Conservation (phyloP, 1,140 invertebrate genomes). For the Aphidius ervi region DNA sequence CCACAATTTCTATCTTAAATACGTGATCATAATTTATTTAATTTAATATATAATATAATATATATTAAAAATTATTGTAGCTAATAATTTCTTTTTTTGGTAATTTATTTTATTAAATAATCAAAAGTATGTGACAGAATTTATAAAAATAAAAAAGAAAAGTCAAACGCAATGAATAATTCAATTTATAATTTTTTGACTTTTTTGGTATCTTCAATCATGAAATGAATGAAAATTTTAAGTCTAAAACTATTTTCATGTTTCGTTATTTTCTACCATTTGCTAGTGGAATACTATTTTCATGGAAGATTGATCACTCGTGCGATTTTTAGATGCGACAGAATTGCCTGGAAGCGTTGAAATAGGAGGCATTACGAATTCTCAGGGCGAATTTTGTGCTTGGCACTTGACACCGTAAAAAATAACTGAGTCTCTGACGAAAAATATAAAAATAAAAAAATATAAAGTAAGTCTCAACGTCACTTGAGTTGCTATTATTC, state of each 20-base stretch:
- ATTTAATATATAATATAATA: no score
- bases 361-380: constrained; percentile 10
- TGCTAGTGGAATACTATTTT: background rate
- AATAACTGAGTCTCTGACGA: constrained; percentile 3
- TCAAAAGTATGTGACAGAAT: no score
- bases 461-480: background rate
- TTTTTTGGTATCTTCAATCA: background rate
- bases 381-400: constrained; percentile 2
- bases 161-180: background rate
- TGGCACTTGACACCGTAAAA: constrained; percentile 14
- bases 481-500: constrained; percentile 2
- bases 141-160: no score
- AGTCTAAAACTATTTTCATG: constrained; percentile 12
- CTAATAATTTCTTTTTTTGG: no score
- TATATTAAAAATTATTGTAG: no score
- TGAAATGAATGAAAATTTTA: constrained; percentile 2
- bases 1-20: no score
- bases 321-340: background rate
- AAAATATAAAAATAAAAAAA: background rate
- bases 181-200: background rate
- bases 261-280: constrained; percentile 5
- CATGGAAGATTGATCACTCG: constrained; percentile 4
- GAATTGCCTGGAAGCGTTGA: background rate
- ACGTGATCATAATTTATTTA: no score
- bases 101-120: no score